phyloP scores from a whole-genome alignment of 1,140 invertebrate species.

The Pogonomyrmex barbatus region DNA sequence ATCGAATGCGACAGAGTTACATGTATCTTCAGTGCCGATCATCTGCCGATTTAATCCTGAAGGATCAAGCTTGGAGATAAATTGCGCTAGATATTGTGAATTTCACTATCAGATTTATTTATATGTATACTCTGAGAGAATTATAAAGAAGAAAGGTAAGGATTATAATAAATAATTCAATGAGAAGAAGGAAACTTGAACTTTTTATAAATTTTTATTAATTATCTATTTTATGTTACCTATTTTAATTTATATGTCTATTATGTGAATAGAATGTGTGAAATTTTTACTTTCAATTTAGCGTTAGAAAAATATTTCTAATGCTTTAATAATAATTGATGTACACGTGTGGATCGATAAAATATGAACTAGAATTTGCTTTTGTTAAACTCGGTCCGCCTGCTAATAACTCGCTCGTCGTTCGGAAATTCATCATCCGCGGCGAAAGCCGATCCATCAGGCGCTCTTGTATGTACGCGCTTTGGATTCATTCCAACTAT shows the following conservation, averaged over 20 bases:
- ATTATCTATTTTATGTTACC: background rate
- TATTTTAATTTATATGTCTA: conserved; percentile 23
- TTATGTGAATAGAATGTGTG: background rate
- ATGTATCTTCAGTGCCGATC: background rate
- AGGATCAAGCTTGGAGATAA: conserved; percentile 13
- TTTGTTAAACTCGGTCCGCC: background rate
- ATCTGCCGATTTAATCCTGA: background rate
- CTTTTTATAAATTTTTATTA: background rate
- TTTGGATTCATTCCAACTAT: conserved; percentile 52
- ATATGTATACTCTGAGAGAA: background rate
- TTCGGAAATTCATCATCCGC: conserved; percentile 13
- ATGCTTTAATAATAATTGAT: background rate
- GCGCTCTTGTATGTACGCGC: background rate
- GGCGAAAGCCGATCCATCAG: conserved; percentile 21
- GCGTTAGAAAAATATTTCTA: background rate
- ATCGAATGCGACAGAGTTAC: background rate
- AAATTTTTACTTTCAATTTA: conserved; percentile 2
- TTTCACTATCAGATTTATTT: conserved; percentile 12
- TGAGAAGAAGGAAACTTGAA: background rate
- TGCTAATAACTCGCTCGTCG: conserved; percentile 11
- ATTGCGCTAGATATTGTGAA: background rate
- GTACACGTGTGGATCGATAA: background rate
- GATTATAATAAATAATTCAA: background rate
- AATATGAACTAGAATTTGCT: background rate
- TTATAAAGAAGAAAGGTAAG: background rate